These are phyloP conservation scores for Leptinotarsa undecemlineata DNA, from an alignment of 1,140 invertebrate species.

Conservation along the genomic window DNA sequence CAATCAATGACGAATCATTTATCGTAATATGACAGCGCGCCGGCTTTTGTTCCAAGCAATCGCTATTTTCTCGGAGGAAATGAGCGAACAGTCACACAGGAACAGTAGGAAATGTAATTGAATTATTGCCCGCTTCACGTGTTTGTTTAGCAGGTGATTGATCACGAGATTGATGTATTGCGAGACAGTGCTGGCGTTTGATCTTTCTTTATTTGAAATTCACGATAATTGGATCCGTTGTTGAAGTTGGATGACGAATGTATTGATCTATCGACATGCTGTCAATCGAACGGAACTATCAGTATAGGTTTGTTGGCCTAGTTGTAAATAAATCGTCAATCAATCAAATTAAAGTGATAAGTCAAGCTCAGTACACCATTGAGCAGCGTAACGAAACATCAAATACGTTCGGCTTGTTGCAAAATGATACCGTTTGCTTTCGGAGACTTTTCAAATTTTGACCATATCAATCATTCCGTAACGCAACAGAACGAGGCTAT, in stretches of 20 bases:
- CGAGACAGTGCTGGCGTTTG: not conserved
- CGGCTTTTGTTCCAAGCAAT: not conserved
- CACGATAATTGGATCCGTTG: not conserved
- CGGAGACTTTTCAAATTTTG: no score
- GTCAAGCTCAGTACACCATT: no score
- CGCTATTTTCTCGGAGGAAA: not conserved
- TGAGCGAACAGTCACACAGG: not conserved
- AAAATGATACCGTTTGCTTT: no score
- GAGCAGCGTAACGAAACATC: no score
- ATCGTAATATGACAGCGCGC: not conserved
- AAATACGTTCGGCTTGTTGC: no score
- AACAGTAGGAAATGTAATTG: slow-evolving; percentile 2
- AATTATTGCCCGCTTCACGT: slow-evolving; percentile 7
- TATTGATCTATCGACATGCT: no score
- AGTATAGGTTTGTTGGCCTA: no score
- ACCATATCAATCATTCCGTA: no score
- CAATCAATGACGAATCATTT: not conserved
- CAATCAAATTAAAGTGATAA: no score
- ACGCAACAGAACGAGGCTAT: no score
- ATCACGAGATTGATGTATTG: not conserved
- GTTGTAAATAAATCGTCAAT: no score
- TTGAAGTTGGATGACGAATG: not conserved
- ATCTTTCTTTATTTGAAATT: not conserved
- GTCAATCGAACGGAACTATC: no score
- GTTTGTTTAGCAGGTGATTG: not conserved